These are phyloP conservation scores for Toxonevra muliebris DNA, from an alignment of 2,888 invertebrate species.

Conservation along the genomic window DNA sequence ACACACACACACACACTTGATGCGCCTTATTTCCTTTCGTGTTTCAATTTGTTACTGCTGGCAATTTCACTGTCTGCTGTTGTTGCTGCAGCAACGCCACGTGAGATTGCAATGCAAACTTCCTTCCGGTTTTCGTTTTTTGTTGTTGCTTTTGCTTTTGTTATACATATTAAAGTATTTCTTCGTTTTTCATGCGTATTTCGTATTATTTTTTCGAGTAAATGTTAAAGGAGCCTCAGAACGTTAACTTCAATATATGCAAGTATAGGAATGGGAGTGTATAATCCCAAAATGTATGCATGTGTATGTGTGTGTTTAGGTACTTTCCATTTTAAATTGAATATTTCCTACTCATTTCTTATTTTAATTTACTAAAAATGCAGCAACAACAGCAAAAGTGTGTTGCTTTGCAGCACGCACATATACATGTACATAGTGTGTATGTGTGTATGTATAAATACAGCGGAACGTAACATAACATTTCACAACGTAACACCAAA, in stretches of 20 bases:
- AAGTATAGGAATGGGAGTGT: too few relatives aligned
- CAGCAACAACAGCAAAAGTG: constrained; percentile 5
- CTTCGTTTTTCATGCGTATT: constrained; percentile 4
- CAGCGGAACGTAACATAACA: too few relatives aligned
- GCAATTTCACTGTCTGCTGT: neutral
- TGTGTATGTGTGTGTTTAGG: too few relatives aligned
- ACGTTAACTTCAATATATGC: too few relatives aligned
- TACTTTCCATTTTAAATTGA: constrained; percentile 16
- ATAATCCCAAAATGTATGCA: too few relatives aligned
- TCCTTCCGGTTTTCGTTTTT: constrained; percentile 22
- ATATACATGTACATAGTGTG: too few relatives aligned
- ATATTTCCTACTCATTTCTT: constrained; percentile 29
- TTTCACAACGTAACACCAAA: neutral
- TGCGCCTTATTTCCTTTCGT: too few relatives aligned
- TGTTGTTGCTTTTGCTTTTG: constrained; percentile 8
- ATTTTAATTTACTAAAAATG: constrained; percentile 20
- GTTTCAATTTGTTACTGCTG: neutral
- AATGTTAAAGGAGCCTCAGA: neutral
- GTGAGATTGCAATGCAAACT: constrained; percentile 23
- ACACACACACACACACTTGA: too few relatives aligned
- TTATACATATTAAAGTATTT: neutral
- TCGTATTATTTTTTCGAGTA: constrained; percentile 9
- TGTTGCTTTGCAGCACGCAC: too few relatives aligned
- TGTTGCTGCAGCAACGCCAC: constrained; percentile 12
- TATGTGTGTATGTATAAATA: too few relatives aligned